These are phyloP conservation scores for Tachina lurida DNA, from an alignment of 2,888 invertebrate species.

Conservation along the genomic window DNA sequence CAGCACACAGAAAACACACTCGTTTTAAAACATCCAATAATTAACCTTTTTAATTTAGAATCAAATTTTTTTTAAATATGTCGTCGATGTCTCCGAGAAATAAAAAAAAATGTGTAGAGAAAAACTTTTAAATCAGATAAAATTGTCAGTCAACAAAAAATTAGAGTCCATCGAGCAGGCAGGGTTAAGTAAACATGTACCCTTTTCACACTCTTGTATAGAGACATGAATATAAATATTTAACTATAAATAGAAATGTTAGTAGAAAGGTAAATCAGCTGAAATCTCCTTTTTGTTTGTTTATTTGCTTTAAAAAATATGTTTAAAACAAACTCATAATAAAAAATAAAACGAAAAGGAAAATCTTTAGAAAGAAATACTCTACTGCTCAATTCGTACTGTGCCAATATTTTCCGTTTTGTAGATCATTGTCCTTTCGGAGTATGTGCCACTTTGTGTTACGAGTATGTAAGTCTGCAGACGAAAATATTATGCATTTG, in stretches of 20 bases:
- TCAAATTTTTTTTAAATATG: constrained; percentile 4
- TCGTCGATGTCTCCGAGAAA: constrained; percentile 45
- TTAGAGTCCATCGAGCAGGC: not conserved
- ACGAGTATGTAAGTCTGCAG: not conserved
- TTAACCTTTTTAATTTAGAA: constrained; percentile 45
- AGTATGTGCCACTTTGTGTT: not conserved
- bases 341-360: constrained; percentile 16
- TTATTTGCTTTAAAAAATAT: constrained; percentile 39
- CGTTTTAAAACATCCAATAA: constrained; percentile 49
- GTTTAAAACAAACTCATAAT: constrained; percentile 21
- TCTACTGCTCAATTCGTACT: not conserved
- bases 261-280: constrained; percentile 26
- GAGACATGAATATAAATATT: constrained; percentile 11
- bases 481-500: constrained; percentile 18
- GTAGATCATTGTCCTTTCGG: constrained; percentile 51
- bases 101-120: constrained; percentile 5
- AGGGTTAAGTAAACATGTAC: constrained; percentile 25
- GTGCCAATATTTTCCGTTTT: constrained; percentile 28
- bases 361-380: constrained; percentile 11
- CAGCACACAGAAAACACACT: not conserved
- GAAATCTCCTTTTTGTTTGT: not conserved
- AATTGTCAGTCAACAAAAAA: constrained; percentile 37
- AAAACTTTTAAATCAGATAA: constrained; percentile 53
- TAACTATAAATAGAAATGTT: constrained; percentile 18
- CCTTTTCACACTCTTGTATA: constrained; percentile 20